Base-by-base conservation (phyloP, 1,140 invertebrate species). In the Stegodyphus mimosarum region DNA sequence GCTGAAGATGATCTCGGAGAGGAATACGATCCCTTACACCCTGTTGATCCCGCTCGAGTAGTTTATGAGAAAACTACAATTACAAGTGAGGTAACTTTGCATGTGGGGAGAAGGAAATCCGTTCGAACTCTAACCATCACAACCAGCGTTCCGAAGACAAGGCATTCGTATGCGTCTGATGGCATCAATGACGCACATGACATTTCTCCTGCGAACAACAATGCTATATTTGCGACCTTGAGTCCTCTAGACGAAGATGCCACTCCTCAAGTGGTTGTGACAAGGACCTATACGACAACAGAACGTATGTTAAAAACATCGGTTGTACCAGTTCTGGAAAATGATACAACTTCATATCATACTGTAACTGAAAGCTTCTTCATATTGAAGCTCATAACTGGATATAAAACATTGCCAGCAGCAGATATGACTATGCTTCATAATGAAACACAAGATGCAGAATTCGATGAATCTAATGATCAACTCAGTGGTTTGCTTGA, bases 61-160 rank as follows among this genome's bases (percentile, higher is more conserved):
- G 72, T 87, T 5, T 88, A 88, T 69, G 81, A 88, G 55, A 86
- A 87, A 15, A 88, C 88, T 53, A 88, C 88, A 11, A 86, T 89
- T 13, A 88, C 87, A 0, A 87, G 81, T 11, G 81, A 88, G 51
- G 83, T 89, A 11, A 88, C 88, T 17, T 85, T 87, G 53, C 87
- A 88, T 75, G 85, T 89, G 1, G 86, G 89, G 10, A 53, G 84
- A 52, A 75, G 85, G 13, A 83, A 87, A 53, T 83, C 88, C 15
- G 86, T 89, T 9, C 55, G 88, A 9, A 89, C 88, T 9, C 50
- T 88, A 3, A 88, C 89, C 17, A 87, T 84, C 79, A 91, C 52
- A 89, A 97, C 7, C 94, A 96, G 88, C 90, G 96, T 72, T 95
- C 97, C 89, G 90, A 96, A 13, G 95, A 97, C 88, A 95, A 95